Evolutionary conservation across 2,888 invertebrate genomes (phyloP).

Genomic region (Eurytoma adleriae): DNA sequence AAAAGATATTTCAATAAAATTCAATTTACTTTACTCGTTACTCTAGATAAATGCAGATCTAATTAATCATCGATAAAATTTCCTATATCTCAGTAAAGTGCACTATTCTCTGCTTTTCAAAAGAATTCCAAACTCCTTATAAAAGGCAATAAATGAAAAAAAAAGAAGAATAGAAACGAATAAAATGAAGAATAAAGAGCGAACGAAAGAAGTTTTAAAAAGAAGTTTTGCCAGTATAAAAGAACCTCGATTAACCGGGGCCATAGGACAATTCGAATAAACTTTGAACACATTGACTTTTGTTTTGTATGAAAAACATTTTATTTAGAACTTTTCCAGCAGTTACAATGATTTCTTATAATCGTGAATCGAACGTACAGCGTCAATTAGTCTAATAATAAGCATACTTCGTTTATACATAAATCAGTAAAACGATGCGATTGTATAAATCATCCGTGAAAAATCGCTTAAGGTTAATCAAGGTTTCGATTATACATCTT

Average conservation of each 20-base stretch:
- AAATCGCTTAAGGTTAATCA: constrained; percentile 40
- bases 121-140: too few relatives aligned
- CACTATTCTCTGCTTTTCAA: too few relatives aligned
- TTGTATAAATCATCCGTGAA: constrained; percentile 13
- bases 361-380: constrained; percentile 6
- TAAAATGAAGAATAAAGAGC: constrained; percentile 1
- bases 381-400: constrained; percentile 4
- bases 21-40: too few relatives aligned
- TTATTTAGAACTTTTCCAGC: constrained; percentile 19
- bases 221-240: not conserved
- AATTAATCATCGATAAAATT: too few relatives aligned
- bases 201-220: constrained; percentile 1
- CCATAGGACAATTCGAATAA: constrained; percentile 31
- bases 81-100: too few relatives aligned
- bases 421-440: not conserved
- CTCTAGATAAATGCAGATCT: too few relatives aligned
- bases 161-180: not conserved
- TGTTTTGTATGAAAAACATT: constrained; percentile 19
- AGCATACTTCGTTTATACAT: not conserved
- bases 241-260: constrained; percentile 46
- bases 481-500: constrained; percentile 15
- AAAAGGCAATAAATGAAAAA: not conserved
- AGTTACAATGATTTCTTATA: constrained; percentile 31
- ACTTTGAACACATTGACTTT: constrained; percentile 6
- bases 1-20: too few relatives aligned